A percentile compares a stretch with the other conserved stretches of the same genome.
Evolutionary conservation across 2,888 invertebrate species (phyloP).

Genomic region (Dynastes tityus): DNA sequence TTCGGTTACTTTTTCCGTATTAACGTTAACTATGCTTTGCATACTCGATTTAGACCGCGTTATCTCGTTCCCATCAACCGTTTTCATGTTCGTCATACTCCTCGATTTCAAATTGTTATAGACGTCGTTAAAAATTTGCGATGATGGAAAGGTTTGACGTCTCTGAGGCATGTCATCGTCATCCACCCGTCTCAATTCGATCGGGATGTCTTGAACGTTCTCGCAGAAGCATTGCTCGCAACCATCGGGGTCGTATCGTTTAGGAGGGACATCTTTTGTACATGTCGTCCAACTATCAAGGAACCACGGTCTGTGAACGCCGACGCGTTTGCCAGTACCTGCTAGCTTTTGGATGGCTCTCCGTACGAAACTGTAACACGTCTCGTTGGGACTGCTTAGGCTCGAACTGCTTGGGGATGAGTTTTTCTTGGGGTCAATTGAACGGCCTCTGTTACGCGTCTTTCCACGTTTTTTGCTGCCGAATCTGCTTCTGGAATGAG

Average conservation of each 20-base stretch:
- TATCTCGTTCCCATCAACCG: slow-evolving; percentile 80
- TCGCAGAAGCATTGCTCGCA: slow-evolving; percentile 77
- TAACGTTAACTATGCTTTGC: slow-evolving; percentile 73
- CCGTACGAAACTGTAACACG: slow-evolving; percentile 94
- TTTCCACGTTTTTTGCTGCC: slow-evolving; percentile 72
- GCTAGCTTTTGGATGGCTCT: slow-evolving; percentile 89
- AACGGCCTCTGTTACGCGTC: slow-evolving; percentile 74
- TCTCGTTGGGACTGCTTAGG: slow-evolving; percentile 92
- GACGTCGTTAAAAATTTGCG: slow-evolving; percentile 68
- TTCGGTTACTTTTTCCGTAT: slow-evolving; percentile 54
- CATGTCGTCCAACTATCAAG: slow-evolving; percentile 83
- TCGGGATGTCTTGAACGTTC: slow-evolving; percentile 85
- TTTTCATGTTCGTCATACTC: slow-evolving; percentile 87
- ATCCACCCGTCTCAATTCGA: slow-evolving; percentile 88
- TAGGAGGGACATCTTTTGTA: slow-evolving; percentile 67
- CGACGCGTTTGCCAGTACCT: slow-evolving; percentile 74
- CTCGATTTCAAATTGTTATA: slow-evolving; percentile 82
- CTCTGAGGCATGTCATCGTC: slow-evolving; percentile 74
- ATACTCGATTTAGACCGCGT: slow-evolving; percentile 85
- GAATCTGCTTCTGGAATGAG: slow-evolving; percentile 65
- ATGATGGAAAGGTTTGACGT: slow-evolving; percentile 72
- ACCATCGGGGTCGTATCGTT: slow-evolving; percentile 73
- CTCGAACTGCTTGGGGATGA: slow-evolving; percentile 87
- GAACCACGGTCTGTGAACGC: slow-evolving; percentile 78
- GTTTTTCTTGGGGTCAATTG: slow-evolving; percentile 77